Conservation (phyloP, 2,888 invertebrate species). For the Ophioninae sp. region DNA sequence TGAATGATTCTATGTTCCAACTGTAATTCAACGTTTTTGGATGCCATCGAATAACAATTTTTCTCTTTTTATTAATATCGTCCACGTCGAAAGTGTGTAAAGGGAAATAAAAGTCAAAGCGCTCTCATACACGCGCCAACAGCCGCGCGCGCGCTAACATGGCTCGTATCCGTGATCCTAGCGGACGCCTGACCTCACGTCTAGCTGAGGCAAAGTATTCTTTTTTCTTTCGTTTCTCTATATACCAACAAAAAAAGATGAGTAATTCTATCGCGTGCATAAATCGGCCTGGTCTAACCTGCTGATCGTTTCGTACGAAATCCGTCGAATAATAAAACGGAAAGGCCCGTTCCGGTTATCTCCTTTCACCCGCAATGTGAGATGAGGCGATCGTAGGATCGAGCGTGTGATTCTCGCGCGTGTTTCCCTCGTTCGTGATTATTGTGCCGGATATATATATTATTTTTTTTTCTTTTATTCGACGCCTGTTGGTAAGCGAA, state of each 20-base stretch:
- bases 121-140: neutral
- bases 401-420: slow-evolving; percentile 35
- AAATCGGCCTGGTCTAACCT: slow-evolving; percentile 71
- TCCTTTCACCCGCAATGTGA: slow-evolving; percentile 23
- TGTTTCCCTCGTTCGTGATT: slow-evolving; percentile 14
- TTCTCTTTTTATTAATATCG: neutral
- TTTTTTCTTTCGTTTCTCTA: slow-evolving; percentile 44
- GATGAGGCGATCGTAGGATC: neutral
- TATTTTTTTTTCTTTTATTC: slow-evolving; percentile 16
- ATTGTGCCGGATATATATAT: slow-evolving; percentile 22
- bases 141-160: neutral
- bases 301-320: slow-evolving; percentile 57
- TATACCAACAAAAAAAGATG: slow-evolving; percentile 59
- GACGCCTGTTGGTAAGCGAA: slow-evolving; percentile 41
- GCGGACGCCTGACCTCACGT: slow-evolving; percentile 8
- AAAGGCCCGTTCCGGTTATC: neutral
- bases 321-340: slow-evolving; percentile 51
- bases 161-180: slow-evolving; percentile 9
- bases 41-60: neutral
- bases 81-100: neutral
- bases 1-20: neutral
- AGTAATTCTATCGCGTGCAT: slow-evolving; percentile 71
- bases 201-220: slow-evolving; percentile 37
- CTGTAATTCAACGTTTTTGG: neutral
- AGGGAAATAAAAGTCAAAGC: neutral